Base-by-base conservation (phyloP, 2,113 vertebrate genomes). In the Puntigrus tetrazona region DNA sequence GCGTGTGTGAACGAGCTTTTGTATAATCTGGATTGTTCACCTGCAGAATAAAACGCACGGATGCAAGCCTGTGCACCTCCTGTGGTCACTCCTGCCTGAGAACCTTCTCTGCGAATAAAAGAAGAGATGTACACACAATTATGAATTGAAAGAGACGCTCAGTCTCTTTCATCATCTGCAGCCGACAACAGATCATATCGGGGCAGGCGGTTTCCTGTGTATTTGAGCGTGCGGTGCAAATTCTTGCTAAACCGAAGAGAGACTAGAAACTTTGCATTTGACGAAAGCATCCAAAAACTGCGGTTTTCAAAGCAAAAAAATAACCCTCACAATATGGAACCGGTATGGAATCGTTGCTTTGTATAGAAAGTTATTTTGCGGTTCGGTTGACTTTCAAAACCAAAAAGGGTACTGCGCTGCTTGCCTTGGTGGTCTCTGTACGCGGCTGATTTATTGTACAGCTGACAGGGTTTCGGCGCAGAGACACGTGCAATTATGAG, bases 81-180 rank as follows among this genome's bases (percentile, higher is more conserved):
- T 57, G 52, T 57, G 22, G 52, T n/a, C 9, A n/a, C 7, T 57
- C n/a, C 38, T 22, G 65, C 1, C 3, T 3, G 65, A 38, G 8
- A 69, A 38, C 4, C 20, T 38, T 69, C 2, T 69, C 20, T 69
- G 34, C 34, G n/a, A 18, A 38, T 69, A 38, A 34, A 67, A 38
- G 20, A 69, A 69, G 38, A 69, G 4, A 38, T 22, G 20, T 57
- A 8, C 52, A 57, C 52, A 3, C 63, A 20, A 20, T 67, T 69
- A 69, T 69, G 65, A 69, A 69, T 5, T 69, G 20, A 69, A 11
- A 25, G 86, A 80, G 73, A 89, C 84, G 81, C 29, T 78, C 18
- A n/a, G 20, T 41, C 36, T 36, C 77, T 87, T 84, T 82, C 83
- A 85, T 87, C 79, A 81, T 72, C 82, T 20, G 11, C 47, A 43